These are phyloP conservation scores for Brachyhypopomus gauderio DNA, from an alignment of 2,113 vertebrate species.

Conservation along the genomic window DNA sequence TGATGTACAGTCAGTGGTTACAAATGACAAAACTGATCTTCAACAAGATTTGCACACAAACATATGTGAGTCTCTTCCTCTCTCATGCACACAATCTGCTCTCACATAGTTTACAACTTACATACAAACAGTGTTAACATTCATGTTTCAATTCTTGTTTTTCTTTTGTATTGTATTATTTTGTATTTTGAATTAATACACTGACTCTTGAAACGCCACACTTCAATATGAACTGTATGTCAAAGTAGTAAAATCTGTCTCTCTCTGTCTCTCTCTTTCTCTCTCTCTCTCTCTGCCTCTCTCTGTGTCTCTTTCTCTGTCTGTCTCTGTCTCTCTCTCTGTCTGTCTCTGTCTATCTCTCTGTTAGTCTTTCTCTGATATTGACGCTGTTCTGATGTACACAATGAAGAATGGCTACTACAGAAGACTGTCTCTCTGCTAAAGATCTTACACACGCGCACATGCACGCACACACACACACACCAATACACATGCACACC, in stretches of 20 bases:
- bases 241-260: too few relatives aligned
- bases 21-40: slow-evolving; percentile 68
- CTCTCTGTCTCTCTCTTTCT: too few relatives aligned
- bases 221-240: too few relatives aligned
- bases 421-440: slow-evolving; percentile 16
- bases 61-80: slow-evolving; percentile 11
- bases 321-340: background rate
- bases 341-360: slow-evolving; percentile 13
- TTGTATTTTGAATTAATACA: background rate
- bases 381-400: slow-evolving; percentile 69
- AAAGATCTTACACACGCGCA: too few relatives aligned
- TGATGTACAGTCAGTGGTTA: slow-evolving; percentile 64
- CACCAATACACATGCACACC: too few relatives aligned
- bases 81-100: background rate
- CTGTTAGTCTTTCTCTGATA: slow-evolving; percentile 67
- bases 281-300: background rate
- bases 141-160: background rate
- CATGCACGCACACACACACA: too few relatives aligned
- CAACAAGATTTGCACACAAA: slow-evolving; percentile 41
- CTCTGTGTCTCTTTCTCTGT: background rate
- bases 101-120: background rate
- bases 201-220: too few relatives aligned
- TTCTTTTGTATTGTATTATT: background rate
- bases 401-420: slow-evolving; percentile 70
- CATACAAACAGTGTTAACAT: slow-evolving; percentile 4